Evolutionary conservation across 2,888 invertebrate genomes (phyloP).

Genomic region (Stenolophus ochropezus): DNA sequence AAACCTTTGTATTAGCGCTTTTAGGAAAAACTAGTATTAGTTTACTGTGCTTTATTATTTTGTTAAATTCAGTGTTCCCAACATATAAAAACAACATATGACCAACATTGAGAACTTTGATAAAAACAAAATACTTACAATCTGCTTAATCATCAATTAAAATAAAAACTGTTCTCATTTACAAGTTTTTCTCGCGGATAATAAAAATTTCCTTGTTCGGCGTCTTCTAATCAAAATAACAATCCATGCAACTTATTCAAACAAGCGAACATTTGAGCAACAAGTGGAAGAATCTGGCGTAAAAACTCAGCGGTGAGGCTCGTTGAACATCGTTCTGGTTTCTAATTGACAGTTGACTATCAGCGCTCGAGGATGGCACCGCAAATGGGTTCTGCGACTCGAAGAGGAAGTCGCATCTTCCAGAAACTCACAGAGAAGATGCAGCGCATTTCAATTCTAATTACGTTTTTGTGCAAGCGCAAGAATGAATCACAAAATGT

Average conservation of each 20-base stretch:
- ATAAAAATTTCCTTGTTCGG: neutral
- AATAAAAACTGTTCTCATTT: conserved; percentile 12
- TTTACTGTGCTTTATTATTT: neutral
- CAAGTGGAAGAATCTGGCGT: conserved; percentile 2
- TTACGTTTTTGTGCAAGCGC: neutral
- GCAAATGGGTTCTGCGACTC: conserved; percentile 30
- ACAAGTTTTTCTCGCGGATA: neutral
- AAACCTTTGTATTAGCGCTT: neutral
- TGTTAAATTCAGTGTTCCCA: neutral
- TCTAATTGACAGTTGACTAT: conserved; percentile 43
- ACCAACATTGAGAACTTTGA: neutral
- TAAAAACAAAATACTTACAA: neutral
- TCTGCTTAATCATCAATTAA: conserved; percentile 1
- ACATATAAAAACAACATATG: neutral
- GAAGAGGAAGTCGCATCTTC: neutral
- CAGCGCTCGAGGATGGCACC: conserved; percentile 9
- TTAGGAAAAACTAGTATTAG: neutral
- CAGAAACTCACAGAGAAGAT: neutral
- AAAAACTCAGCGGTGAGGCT: neutral
- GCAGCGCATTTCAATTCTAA: neutral
- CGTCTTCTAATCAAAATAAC: conserved; percentile 40
- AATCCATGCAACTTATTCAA: conserved; percentile 25
- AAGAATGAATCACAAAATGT: neutral
- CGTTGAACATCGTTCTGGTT: conserved; percentile 25
- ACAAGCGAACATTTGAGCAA: conserved; percentile 2